Base-by-base conservation (phyloP, 1,140 invertebrate species). In the Alviniconcha marisindica region DNA sequence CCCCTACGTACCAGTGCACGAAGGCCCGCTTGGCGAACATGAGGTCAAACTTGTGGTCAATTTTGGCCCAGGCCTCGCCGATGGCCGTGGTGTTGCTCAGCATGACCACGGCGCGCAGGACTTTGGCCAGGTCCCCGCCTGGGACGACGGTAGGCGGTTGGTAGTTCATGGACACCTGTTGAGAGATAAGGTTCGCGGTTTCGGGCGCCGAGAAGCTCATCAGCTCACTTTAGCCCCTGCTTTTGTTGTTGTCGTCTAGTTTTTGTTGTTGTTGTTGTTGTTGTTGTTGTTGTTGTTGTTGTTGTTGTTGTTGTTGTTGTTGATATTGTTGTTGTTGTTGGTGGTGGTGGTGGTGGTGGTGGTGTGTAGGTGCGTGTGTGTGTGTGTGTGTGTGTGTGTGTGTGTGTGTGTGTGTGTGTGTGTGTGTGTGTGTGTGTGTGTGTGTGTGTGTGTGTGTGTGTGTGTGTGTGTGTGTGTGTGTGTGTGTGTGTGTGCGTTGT, bases 111-210 rank as follows among this genome's bases (percentile, higher is more conserved):
- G 91, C 91, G 40, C 91, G 83, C 83, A 90, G 88, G 2, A 91
- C 90, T 96, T 88, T 87, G 44, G 97, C 97, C 86, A 97, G 93
- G 93, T 97, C 96, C 48, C 96, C 96, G 31, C 89, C 88, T n/a
- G 77, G 77, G 1, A 79, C 77, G 5, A 60, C 77, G 3, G 77
- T 79, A n/a, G 77, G 77, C 14, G 77, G 51, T 54, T 79, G 77
- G 54, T 60, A 60, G 77, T 60, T 79, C 54, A 79, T 79, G 56
- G 54, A 51, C 28, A 79, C 77, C 77, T 79, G 56, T 2, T 15
- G 44, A 12, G 40, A 24, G 18, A 42, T 3, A 42, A 51, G 44
- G 44, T 10, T 5, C 44, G 44, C 44, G 48, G 21, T 51, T 51
- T 7, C 21, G 21, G 48, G 21, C 10, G 10, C 48, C 21, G 48